Evolutionary conservation across 1,140 invertebrate genomes (phyloP), one percentile per base, ranked within the genome.

Genomic region (Atopsyche davidsoni): DNA sequence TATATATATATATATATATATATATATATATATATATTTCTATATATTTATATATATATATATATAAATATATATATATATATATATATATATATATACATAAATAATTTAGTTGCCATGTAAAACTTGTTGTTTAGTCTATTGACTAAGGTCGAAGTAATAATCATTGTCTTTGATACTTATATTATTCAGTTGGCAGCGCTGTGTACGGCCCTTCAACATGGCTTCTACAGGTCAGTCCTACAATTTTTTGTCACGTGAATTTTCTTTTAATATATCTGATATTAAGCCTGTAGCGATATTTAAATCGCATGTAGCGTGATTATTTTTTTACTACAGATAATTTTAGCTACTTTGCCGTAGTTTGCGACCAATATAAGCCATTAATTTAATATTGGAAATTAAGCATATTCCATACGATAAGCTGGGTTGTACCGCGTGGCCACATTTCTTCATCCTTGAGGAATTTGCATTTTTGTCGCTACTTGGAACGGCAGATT

Each of bases 191-290:
- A 36, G 32, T 38, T 70, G 68, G 70, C 66, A 73, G 66, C 67
- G 68, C 62, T 57, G 53, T 60, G 61, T 63, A 60, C 64, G 70
- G 66, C 70, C 68, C 66, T 68, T 62, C 69, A 71, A 70, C 70
- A 73, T 73, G 70, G 70, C 69, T 66, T 68, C 70, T 70, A 62
- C 70, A 72, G 70, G 70, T 73, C 71, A 72, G 70, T 73, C 64
- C 60, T 59, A 60, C 47, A 31, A 57, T 65, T 67, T 72, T 73
- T 73, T 70, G 64, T 70, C 67, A 68, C 60, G 58, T 66, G 61
- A 48, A 48, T 19, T 22, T 25, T 46, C 31, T 40, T 41, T 41
- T 40, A 41, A 40, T 38, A 46, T 41, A 53, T 36, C 48, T 44
- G 45, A 53, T 53, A 25, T 14, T 46, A 53, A 39, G 22, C 21